These are phyloP conservation scores for Lethocerus indicus DNA, from an alignment of 1,140 invertebrate species.

Conservation along the genomic window DNA sequence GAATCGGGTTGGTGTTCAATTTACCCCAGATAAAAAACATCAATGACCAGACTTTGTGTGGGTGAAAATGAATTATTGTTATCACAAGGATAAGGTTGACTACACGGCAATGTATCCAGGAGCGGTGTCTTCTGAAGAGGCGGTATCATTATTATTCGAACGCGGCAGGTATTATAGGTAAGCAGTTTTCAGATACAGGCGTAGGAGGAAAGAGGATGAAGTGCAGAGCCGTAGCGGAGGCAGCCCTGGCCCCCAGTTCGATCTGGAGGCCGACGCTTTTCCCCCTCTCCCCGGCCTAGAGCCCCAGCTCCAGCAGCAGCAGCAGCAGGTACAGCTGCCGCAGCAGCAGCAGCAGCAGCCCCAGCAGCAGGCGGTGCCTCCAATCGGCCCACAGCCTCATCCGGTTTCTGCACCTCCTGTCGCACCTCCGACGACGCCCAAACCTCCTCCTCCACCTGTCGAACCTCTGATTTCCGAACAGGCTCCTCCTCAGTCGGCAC, in stretches of 20 bases:
- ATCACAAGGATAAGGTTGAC: no score
- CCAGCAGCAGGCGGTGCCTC: constrained; percentile 26
- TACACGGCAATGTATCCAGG: no score
- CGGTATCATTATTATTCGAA: no score
- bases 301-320: background rate
- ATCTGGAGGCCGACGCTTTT: constrained; percentile 62
- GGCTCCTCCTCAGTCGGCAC: no score
- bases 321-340: constrained; percentile 55
- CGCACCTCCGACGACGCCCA: background rate
- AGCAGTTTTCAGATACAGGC: no score
- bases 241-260: constrained; percentile 41
- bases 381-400: constrained; percentile 9
- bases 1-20: no score
- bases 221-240: background rate
- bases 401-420: constrained; percentile 11
- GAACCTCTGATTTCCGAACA: background rate
- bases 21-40: no score
- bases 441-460: constrained; percentile 14
- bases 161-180: no score
- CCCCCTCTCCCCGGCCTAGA: constrained; percentile 51
- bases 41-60: no score
- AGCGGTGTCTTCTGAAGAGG: no score
- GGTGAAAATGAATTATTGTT: no score
- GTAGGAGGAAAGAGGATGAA: constrained; percentile 28
- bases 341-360: constrained; percentile 21